Evolutionary conservation across 1,140 invertebrate genomes (phyloP).

Genomic region (Drosophila aff.): DNA sequence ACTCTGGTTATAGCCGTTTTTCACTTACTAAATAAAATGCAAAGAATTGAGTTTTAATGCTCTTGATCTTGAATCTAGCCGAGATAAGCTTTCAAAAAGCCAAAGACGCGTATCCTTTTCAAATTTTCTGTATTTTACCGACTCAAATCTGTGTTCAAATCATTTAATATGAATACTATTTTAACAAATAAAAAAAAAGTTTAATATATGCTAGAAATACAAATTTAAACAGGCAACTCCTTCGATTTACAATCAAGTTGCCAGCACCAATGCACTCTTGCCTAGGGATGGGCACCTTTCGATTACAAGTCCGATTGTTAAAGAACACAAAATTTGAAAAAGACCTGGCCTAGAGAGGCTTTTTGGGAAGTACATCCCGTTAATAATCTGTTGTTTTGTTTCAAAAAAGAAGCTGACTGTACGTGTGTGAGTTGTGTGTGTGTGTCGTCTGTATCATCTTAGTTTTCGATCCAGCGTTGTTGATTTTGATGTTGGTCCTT

Average conservation of each 20-base stretch:
- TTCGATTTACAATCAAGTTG: constrained; percentile 9
- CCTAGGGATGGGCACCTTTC: constrained; percentile 10
- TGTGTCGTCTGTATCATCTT: constrained; percentile 15
- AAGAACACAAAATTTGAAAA: constrained; percentile 16
- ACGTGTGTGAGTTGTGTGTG: constrained; percentile 26
- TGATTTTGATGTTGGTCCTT: constrained; percentile 55
- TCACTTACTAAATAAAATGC: constrained; percentile 78
- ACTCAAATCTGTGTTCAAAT: not conserved
- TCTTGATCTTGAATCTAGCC: constrained; percentile 20
- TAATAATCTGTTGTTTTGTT: constrained; percentile 6
- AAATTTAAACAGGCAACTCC: constrained; percentile 1
- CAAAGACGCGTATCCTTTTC: not conserved
- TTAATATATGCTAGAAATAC: constrained; percentile 2
- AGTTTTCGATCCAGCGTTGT: constrained; percentile 44
- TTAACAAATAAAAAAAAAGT: not conserved
- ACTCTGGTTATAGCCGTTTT: constrained; percentile 52
- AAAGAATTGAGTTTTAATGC: constrained; percentile 69
- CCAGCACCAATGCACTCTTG: constrained; percentile 1
- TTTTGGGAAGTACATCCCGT: not conserved
- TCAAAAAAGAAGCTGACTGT: constrained; percentile 7
- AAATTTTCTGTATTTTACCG: constrained; percentile 2
- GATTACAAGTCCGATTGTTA: not conserved
- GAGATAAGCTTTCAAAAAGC: constrained; percentile 3
- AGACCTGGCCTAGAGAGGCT: constrained; percentile 10
- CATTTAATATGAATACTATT: constrained; percentile 9